These are phyloP conservation scores for Calliphora vicina DNA, from an alignment of 1,140 invertebrate genomes.

Conservation along the genomic window DNA sequence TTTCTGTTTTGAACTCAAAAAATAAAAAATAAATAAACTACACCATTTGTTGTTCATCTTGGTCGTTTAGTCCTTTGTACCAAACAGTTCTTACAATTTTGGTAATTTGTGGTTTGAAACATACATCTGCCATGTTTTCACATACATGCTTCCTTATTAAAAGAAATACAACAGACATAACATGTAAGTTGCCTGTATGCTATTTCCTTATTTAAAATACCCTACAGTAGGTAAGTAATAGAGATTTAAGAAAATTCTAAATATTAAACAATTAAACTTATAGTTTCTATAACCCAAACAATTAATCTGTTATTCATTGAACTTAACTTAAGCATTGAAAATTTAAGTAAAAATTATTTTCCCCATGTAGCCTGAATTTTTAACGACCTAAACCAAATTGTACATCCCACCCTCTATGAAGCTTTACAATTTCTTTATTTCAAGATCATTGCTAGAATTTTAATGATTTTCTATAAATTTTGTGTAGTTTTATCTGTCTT, in stretches of 20 bases:
- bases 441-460: conserved; percentile 3
- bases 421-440: not conserved
- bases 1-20: not conserved
- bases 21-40: not conserved
- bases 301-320: too few relatives aligned
- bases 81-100: not conserved
- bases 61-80: not conserved
- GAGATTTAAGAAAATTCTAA: too few relatives aligned
- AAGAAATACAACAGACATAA: not conserved
- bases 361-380: too few relatives aligned
- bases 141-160: not conserved
- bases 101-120: conserved; percentile 16
- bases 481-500: not conserved
- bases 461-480: not conserved
- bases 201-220: not conserved
- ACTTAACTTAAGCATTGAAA: too few relatives aligned
- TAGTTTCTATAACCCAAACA: too few relatives aligned
- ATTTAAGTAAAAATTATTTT: too few relatives aligned
- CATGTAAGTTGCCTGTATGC: not conserved
- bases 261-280: too few relatives aligned
- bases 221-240: not conserved
- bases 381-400: too few relatives aligned
- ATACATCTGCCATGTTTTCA: not conserved
- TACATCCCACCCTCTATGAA: too few relatives aligned
- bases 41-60: conserved; percentile 4